Base-by-base conservation (phyloP, 2,888 invertebrate genomes). In the Prosopocoilus inquinatus region DNA sequence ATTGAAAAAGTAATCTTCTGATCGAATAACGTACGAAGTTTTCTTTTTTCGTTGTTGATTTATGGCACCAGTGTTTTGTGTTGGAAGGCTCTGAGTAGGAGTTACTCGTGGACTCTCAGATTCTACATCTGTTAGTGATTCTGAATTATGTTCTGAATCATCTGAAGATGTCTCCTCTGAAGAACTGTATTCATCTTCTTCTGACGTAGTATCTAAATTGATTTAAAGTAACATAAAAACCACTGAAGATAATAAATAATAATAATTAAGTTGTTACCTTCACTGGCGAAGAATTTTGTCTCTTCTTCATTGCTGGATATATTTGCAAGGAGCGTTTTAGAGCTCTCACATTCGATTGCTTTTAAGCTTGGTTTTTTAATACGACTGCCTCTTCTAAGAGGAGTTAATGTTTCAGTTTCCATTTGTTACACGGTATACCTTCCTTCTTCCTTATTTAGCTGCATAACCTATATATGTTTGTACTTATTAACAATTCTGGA, bases 1-100 rank as follows among this genome's bases (percentile, higher is more conserved):
- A 72, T 84, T 83, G 63, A 82, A 80, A 64, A 89, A 89, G 72
- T 88, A 88, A 59, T 84, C 84, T 70, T 88, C 88, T 41, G 87
- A 83, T 64, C 85, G 82, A 15, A 87, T 81, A 57, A 84, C 79
- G 67, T 84, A 88, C 50, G 55, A 47, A 59, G 77, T 64, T 49
- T 68, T 74, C 66, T 69, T 71, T 20, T 71, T 55, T 48, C n/a
- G 45, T 28, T 16, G 36, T 28, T 9, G 44, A 75, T 75, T 44
- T 68, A 69, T 9, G 20, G 20, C 5, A 5, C 20, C 70, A 66
- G 36, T 68, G 41, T 7, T 28, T 53, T 55, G n/a, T 48, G 47
- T 47, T 33, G 50, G 9, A 35, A 11, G 12, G 32, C 45, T 39
- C 50, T 39, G 9, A 50, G 15, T 20, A 41, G 15, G 36, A 35